These are phyloP conservation scores for Tortricodes alternella DNA, from an alignment of 2,888 invertebrate genomes.

Conservation along the genomic window DNA sequence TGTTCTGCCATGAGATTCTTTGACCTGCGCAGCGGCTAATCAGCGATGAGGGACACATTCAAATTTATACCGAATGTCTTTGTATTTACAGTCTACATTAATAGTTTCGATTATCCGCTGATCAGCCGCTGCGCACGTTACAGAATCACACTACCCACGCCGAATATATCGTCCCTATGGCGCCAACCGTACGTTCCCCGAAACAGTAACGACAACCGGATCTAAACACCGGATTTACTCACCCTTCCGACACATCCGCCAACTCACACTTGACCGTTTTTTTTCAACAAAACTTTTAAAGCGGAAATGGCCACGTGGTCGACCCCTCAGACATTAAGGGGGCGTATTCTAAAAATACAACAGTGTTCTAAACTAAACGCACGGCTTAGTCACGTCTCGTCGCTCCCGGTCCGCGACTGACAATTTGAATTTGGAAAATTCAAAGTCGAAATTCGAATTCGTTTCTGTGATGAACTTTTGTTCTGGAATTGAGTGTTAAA, in stretches of 20 bases:
- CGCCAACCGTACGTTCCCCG: neutral
- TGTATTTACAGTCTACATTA: too few species aligned
- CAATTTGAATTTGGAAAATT: constrained; percentile 36
- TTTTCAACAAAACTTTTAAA: constrained; percentile 18
- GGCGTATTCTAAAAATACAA: constrained; percentile 79
- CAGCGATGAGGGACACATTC: too few species aligned
- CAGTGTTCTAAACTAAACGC: constrained; percentile 49
- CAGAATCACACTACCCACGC: neutral
- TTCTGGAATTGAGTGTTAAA: constrained; percentile 40
- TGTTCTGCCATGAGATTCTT: too few species aligned
- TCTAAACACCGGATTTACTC: neutral
- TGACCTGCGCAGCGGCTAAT: too few species aligned
- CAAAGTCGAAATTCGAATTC: constrained; percentile 39
- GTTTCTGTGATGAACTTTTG: constrained; percentile 32
- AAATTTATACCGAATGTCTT: too few species aligned
- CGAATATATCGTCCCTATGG: neutral
- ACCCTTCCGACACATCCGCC: constrained; percentile 7
- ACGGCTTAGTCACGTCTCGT: constrained; percentile 63
- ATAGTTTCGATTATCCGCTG: too few species aligned
- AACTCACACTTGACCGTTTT: constrained; percentile 25
- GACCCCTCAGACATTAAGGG: constrained; percentile 52
- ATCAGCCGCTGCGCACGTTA: too few species aligned
- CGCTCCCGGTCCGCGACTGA: constrained; percentile 49
- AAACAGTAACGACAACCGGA: constrained; percentile 14
- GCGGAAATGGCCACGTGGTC: constrained; percentile 39